phyloP scores from a whole-genome alignment of 2,113 vertebrate species.

The Pelmatolapia mariae region DNA sequence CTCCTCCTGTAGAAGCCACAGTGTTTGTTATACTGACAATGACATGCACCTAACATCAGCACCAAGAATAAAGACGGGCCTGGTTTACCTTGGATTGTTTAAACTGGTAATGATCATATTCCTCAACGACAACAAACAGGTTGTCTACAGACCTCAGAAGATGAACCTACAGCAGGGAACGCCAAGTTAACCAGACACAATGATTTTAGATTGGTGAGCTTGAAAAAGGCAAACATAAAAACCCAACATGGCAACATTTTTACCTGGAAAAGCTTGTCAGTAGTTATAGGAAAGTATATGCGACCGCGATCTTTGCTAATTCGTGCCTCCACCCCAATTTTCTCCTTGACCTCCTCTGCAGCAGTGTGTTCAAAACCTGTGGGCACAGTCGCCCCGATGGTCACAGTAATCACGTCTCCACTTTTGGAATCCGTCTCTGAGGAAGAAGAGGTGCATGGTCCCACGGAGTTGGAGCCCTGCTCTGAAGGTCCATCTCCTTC shows the following conservation, averaged over 20 bases:
- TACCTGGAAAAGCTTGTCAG: conserved; percentile 81
- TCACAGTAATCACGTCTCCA: conserved; percentile 56
- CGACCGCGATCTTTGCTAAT: conserved; percentile 91
- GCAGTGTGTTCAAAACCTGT: conserved; percentile 92
- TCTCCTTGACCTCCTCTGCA: conserved; percentile 89
- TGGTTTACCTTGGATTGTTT: conserved; percentile 85
- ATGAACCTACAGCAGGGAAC: conserved; percentile 77
- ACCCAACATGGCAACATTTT: not conserved
- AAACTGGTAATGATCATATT: conserved; percentile 85
- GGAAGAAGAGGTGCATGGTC: not conserved
- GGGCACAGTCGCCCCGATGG: conserved; percentile 90
- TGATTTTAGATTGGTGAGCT: not conserved
- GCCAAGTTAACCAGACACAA: not conserved
- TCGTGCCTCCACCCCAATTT: conserved; percentile 77
- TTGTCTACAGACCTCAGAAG: conserved; percentile 91
- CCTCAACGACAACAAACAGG: conserved; percentile 89
- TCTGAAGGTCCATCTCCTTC: conserved; percentile 8
- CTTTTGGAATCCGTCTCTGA: not conserved
- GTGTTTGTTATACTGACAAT: not conserved
- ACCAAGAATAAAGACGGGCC: not conserved
- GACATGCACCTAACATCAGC: not conserved
- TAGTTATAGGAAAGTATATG: conserved; percentile 88
- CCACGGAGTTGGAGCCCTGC: not conserved
- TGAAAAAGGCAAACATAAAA: not conserved
- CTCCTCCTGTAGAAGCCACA: conserved; percentile 77